Conservation (phyloP, 1,140 invertebrate genomes). For the Coboldia fuscipes region DNA sequence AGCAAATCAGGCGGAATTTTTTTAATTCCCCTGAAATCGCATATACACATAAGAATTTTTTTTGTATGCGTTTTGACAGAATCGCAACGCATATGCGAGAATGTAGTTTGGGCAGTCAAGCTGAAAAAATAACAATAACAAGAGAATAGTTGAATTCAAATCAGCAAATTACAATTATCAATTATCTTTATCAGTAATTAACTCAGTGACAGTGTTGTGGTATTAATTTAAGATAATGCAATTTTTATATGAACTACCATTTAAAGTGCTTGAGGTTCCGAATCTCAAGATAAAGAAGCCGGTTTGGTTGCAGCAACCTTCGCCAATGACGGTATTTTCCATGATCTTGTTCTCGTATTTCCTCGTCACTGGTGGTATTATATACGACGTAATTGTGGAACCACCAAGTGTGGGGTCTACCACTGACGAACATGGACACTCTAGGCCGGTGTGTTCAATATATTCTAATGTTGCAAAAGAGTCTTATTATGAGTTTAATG, state of each 20-base stretch:
- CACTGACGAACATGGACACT: slow-evolving; percentile 90
- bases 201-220: too few species aligned
- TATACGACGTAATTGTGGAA: slow-evolving; percentile 97
- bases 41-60: too few species aligned
- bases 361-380: slow-evolving; percentile 96
- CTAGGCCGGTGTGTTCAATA: slow-evolving; percentile 48
- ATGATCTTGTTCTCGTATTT: slow-evolving; percentile 88
- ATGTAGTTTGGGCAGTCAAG: too few species aligned
- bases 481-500: slow-evolving; percentile 5
- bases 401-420: slow-evolving; percentile 94
- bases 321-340: slow-evolving; percentile 81
- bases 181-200: too few species aligned
- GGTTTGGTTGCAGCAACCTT: slow-evolving; percentile 77
- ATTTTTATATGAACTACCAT: slow-evolving; percentile 51
- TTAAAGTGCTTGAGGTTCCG: slow-evolving; percentile 60
- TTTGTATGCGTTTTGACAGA: too few species aligned
- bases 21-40: too few species aligned
- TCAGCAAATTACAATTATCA: too few species aligned
- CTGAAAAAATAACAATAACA: too few species aligned
- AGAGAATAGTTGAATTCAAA: too few species aligned
- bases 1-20: too few species aligned
- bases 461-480: slow-evolving; percentile 1
- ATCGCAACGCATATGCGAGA: too few species aligned
- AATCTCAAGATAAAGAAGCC: slow-evolving; percentile 78
- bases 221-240: slow-evolving; percentile 24